Conservation (phyloP, 2,797 vertebrate genomes). For the Etheostoma perlongum region DNA sequence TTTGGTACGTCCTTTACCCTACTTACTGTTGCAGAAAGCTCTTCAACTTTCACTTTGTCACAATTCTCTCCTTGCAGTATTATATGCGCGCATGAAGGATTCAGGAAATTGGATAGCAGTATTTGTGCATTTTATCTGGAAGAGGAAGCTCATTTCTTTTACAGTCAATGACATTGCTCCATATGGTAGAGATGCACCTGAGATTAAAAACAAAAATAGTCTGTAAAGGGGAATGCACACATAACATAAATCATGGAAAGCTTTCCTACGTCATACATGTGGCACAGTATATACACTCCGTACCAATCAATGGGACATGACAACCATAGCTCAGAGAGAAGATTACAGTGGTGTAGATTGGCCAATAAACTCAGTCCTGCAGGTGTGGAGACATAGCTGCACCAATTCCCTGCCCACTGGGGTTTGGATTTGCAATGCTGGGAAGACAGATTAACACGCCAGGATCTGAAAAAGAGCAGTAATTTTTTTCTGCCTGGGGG, state of each 20-base stretch:
- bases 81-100: conserved; percentile 24
- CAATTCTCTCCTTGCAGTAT: conserved; percentile 40
- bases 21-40: conserved; percentile 17
- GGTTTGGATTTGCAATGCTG: conserved; percentile 49
- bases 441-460: conserved; percentile 54
- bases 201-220: background rate
- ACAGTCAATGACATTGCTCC: conserved; percentile 7
- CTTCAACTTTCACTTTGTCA: conserved; percentile 44
- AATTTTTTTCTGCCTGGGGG: conserved; percentile 42
- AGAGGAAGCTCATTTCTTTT: conserved; percentile 31
- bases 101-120: conserved; percentile 40
- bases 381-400: conserved; percentile 32
- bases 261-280: background rate
- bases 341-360: conserved; percentile 45
- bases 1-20: background rate
- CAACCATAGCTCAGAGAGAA: background rate
- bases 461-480: conserved; percentile 42
- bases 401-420: conserved; percentile 28
- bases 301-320: conserved; percentile 3
- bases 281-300: background rate
- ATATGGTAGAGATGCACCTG: background rate
- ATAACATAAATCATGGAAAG: background rate
- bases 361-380: conserved; percentile 33
- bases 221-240: background rate
- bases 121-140: conserved; percentile 31